These are phyloP conservation scores for Drosophila ustulata DNA, from an alignment of 2,888 invertebrate genomes.

Conservation along the genomic window DNA sequence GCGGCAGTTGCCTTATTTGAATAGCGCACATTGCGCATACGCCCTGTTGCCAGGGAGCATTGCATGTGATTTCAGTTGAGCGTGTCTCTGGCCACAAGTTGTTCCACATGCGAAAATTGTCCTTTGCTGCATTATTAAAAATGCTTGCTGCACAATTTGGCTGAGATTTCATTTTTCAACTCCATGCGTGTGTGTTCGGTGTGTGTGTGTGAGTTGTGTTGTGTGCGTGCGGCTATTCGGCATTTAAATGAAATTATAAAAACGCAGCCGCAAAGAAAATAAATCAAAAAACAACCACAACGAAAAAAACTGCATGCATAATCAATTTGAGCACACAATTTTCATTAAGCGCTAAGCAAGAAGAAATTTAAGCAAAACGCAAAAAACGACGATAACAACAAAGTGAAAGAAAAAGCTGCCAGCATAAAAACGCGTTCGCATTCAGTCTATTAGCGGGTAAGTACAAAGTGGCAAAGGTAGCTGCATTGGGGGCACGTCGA, in stretches of 20 bases:
- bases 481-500: neutral
- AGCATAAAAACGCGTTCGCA: conserved; percentile 1
- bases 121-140: conserved; percentile 64
- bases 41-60: conserved; percentile 26
- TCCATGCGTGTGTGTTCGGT: conserved; percentile 18
- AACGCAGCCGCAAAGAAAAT: conserved; percentile 33
- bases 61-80: conserved; percentile 51
- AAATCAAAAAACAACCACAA: neutral
- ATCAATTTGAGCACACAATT: conserved; percentile 42
- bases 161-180: conserved; percentile 55
- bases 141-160: conserved; percentile 47
- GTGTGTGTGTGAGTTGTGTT: conserved; percentile 18
- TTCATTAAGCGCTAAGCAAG: conserved; percentile 32
- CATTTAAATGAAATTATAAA: conserved; percentile 71
- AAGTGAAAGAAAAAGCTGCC: conserved; percentile 17
- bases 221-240: conserved; percentile 37
- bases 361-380: conserved; percentile 16
- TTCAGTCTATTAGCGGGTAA: conserved; percentile 22
- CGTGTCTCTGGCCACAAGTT: conserved; percentile 6
- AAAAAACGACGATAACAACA: conserved; percentile 15
- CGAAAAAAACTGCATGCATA: conserved; percentile 61
- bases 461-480: conserved; percentile 8
- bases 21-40: conserved; percentile 29
- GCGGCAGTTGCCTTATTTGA: conserved; percentile 16
- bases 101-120: conserved; percentile 47